Evolutionary conservation across 2,797 vertebrate genomes (phyloP), one percentile per base, ranked within the genome.

Genomic region (Miopithecus talapoin): DNA sequence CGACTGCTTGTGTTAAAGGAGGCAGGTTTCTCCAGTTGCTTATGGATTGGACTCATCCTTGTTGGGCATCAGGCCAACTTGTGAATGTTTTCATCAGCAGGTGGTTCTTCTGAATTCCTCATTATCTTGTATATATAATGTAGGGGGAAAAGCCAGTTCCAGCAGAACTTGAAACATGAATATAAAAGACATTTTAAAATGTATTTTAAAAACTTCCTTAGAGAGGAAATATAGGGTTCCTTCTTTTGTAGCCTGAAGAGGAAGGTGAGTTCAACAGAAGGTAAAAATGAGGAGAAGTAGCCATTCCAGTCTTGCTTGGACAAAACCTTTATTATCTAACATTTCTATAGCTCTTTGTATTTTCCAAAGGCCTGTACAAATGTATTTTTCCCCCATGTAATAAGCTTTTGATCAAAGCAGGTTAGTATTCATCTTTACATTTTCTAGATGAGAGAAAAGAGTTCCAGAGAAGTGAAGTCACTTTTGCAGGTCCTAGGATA

Each of bases 11-110:
- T 97, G 75, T 97, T 96, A 96, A 83, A 91, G 61, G 75, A 97
- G 88, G 85, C 85, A 90, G 68, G 96, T 96, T 98, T 98, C 94
- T 95, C 72, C 85, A 92, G 64, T 91, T 17, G 83, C 76, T 98
- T 91, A 97, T 96, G 61, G 92, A 96, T 91, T 88, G 95, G 91
- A 96, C 94, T 97, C 93, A 75, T 97, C 95, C 97, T 97, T 97
- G 57, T 92, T 89, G 94, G 91, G 89, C 39, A 95, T 68, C 88
- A 96, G 85, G 50, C 87, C 96, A 88, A 93, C 72, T 90, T 92
- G 92, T 91, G 50, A 79, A 33, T 97, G 50, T 97, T 98, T 98
- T 97, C 68, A 94, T 92, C 88, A 93, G 85, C 93, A 95, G 95
- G 88, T 96, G 94, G 30, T 30, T 95, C 86, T 96, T 97, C 84